Conservation (phyloP, 2,113 vertebrate species). For the Ceyx cyanopectus region DNA sequence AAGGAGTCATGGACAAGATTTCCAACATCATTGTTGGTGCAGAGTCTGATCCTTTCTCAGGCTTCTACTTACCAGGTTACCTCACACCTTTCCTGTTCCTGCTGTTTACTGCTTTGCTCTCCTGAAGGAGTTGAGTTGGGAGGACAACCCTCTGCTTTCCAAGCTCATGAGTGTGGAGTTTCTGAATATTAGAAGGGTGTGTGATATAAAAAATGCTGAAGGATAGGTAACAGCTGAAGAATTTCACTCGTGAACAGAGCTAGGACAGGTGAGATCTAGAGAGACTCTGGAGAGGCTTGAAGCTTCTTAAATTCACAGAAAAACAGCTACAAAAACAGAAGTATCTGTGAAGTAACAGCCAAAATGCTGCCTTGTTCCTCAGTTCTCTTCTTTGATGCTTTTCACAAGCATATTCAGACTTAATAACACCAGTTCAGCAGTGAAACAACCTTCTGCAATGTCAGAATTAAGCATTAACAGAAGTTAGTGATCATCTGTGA, state of each 20-base stretch:
- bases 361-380: background rate
- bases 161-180: background rate
- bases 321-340: too few relatives aligned
- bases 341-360: background rate
- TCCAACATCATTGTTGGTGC: constrained; percentile 93
- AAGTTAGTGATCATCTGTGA: background rate
- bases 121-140: background rate
- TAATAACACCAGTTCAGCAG: background rate
- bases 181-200: fast-evolving
- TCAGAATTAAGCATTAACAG: too few relatives aligned
- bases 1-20: constrained; percentile 90
- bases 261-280: background rate
- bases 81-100: background rate
- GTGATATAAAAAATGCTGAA: background rate
- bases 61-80: constrained; percentile 93
- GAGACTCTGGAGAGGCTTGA: too few relatives aligned
- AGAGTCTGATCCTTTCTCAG: constrained; percentile 90
- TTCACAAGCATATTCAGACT: background rate
- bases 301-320: too few relatives aligned
- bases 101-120: background rate
- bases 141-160: background rate
- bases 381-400: background rate
- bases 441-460: background rate
- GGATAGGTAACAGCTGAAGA: fast-evolving
- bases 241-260: background rate